Evolutionary conservation across 2,888 invertebrate species (phyloP).

Genomic region (Mimachlamys varia): DNA sequence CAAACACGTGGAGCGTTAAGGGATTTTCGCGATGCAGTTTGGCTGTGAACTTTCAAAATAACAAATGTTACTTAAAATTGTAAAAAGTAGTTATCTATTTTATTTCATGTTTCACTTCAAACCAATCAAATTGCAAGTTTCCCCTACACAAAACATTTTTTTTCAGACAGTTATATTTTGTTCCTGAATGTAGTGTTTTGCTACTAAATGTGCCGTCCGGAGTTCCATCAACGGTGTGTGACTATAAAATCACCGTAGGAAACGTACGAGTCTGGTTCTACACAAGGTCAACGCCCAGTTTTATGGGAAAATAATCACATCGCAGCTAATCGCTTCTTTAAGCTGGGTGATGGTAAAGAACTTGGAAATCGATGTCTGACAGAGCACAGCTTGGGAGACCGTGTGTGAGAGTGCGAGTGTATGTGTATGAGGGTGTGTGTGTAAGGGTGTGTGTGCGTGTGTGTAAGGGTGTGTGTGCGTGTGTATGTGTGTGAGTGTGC

Average conservation of each 20-base stretch:
- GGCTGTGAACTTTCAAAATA: no score
- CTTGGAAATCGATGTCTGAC: background rate
- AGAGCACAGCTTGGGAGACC: background rate
- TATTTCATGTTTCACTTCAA: no score
- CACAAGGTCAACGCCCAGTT: slow-evolving; percentile 23
- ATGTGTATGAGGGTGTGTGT: background rate
- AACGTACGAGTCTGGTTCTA: background rate
- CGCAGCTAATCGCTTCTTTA: background rate
- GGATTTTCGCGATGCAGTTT: no score
- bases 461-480: no score
- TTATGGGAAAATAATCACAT: slow-evolving; percentile 22
- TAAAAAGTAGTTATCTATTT: no score
- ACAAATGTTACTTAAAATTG: no score
- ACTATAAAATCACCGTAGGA: background rate
- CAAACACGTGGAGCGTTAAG: no score
- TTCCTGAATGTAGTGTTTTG: no score
- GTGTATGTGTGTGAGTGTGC: no score
- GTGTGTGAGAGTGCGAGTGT: background rate
- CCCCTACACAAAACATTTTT: no score
- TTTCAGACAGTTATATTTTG: no score
- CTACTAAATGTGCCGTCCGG: background rate
- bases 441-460: background rate
- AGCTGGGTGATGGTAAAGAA: background rate
- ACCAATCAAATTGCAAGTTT: no score
- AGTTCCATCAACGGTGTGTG: background rate